Evolutionary conservation across 92 coral and sea anemone genomes (phyloP), one percentile per base, ranked within the genome.

Genomic region (Ricordea florida): DNA sequence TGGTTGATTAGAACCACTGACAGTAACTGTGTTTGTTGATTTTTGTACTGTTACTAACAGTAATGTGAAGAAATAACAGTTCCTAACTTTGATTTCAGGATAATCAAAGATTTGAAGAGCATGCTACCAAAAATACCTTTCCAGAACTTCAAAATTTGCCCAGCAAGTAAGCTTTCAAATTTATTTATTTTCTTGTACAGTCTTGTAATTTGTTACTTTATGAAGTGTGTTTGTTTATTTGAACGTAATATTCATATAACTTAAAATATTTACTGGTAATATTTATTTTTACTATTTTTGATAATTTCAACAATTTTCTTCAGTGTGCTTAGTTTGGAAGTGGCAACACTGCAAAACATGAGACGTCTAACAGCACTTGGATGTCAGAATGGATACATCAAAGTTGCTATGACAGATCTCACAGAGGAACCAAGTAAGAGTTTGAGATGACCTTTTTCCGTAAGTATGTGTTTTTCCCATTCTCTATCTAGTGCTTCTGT

Each of bases 261-360:
- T n/a, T n/a, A n/a, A n/a, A n/a, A n/a, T n/a, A n/a, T n/a, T n/a
- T n/a, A n/a, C n/a, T n/a, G n/a, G n/a, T n/a, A n/a, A n/a, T n/a
- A n/a, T n/a, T n/a, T n/a, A n/a, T n/a, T n/a, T n/a, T n/a, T n/a
- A n/a, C n/a, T n/a, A n/a, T n/a, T n/a, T n/a, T n/a, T n/a, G n/a
- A n/a, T n/a, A n/a, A n/a, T n/a, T n/a, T n/a, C n/a, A n/a, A n/a
- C n/a, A n/a, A n/a, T 60, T 73, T 30, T 1, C 6, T 27, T 14
- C 57, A 94, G 98, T 66, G 97, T 83, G 24, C 52, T 96, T 31
- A 88, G 99, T 97, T 71, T 96, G 25, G 97, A 96, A 41, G 83
- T 92, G 53, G 49, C 79, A 48, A 63, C 27, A 38, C 66, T 34
- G 20, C 62, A 21, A 67, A 49, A 42, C 33, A 27, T 33, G 63